phyloP scores from a whole-genome alignment of 2,888 invertebrate species.

The Ametastegia equiseti region DNA sequence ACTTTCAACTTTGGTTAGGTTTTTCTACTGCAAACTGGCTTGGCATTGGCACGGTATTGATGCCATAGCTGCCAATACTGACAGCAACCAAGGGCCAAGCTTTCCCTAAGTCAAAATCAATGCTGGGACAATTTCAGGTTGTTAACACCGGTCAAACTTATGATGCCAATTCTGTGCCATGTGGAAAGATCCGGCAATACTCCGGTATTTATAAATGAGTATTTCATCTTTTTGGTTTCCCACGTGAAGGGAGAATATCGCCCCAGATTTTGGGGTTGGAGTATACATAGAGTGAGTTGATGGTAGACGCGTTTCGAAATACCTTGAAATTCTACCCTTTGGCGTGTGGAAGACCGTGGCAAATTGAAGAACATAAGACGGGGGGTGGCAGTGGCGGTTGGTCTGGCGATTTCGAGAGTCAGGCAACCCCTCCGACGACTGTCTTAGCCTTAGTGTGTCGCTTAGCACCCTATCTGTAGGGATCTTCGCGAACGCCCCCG shows the following conservation, averaged over 20 bases:
- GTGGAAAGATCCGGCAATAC: no score
- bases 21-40: no score
- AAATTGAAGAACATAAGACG: constrained; percentile 66
- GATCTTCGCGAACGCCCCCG: constrained; percentile 66
- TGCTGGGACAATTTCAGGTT: no score
- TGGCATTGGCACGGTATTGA: no score
- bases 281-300: background rate
- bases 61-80: no score
- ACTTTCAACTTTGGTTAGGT: no score
- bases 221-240: background rate
- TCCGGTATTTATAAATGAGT: no score
- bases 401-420: constrained; percentile 43
- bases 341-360: constrained; percentile 60
- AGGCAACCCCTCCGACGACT: constrained; percentile 48
- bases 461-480: constrained; percentile 75
- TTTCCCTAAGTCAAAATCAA: no score
- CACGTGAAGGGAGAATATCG: background rate
- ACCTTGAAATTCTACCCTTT: constrained; percentile 46
- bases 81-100: no score
- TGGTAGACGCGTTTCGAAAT: background rate
- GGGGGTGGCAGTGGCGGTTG: constrained; percentile 2
- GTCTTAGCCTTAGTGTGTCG: constrained; percentile 72
- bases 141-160: no score
- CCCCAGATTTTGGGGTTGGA: background rate
- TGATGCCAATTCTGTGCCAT: no score